phyloP scores from a whole-genome alignment of 2,888 invertebrate genomes.

The Melanostoma mellinum region DNA sequence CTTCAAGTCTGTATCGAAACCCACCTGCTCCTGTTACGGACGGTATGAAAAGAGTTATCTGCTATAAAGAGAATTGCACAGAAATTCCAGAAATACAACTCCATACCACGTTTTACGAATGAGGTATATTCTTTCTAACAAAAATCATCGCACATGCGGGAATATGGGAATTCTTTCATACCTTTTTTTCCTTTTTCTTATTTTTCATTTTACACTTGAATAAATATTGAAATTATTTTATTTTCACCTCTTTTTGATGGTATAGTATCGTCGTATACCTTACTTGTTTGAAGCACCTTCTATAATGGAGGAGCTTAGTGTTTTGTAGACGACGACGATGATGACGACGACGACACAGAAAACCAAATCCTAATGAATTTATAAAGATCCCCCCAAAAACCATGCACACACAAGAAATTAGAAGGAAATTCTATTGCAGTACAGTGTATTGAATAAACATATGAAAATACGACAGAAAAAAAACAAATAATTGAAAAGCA shows the following conservation, averaged over 20 bases:
- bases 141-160: conserved; percentile 28
- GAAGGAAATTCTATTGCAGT: conserved; percentile 42
- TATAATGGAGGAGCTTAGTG: conserved; percentile 24
- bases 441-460: conserved; percentile 40
- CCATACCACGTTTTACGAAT: conserved; percentile 21
- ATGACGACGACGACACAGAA: conserved; percentile 36
- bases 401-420: conserved; percentile 18
- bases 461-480: conserved; percentile 23
- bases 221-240: conserved; percentile 72
- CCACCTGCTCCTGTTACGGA: background rate
- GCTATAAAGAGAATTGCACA: conserved; percentile 18
- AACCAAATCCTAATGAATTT: conserved; percentile 68
- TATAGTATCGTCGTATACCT: background rate
- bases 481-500: conserved; percentile 7
- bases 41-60: conserved; percentile 42
- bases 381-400: conserved; percentile 54
- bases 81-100: conserved; percentile 4
- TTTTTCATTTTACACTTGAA: conserved; percentile 69
- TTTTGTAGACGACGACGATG: background rate
- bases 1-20: background rate
- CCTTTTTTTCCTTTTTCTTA: conserved; percentile 49
- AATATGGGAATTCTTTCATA: conserved; percentile 27
- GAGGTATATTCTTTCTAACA: conserved; percentile 22
- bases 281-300: conserved; percentile 31
- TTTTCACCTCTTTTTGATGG: conserved; percentile 40